phyloP scores from a whole-genome alignment of 1,140 invertebrate genomes.

The Drosophila subpulchrella region DNA sequence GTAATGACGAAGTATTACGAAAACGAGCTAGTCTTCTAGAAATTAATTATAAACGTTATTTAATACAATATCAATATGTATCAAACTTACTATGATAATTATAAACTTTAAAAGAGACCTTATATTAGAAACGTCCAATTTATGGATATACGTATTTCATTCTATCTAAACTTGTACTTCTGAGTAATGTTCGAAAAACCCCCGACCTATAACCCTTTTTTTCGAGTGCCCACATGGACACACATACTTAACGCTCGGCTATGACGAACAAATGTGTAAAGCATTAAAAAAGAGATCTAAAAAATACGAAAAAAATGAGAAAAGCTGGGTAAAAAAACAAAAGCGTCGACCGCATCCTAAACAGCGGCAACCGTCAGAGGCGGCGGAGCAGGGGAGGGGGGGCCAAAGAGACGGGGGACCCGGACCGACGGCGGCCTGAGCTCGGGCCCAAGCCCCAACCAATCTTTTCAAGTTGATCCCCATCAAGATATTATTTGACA shows the following conservation, averaged over 20 bases:
- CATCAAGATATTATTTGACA: constrained; percentile 85
- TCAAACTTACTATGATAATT: too few species aligned
- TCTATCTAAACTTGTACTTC: neutral
- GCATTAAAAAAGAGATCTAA: constrained; percentile 76
- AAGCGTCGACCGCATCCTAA: constrained; percentile 80
- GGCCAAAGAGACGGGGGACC: constrained; percentile 20
- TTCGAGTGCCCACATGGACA: constrained; percentile 24
- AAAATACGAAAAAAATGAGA: constrained; percentile 50
- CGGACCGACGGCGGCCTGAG: constrained; percentile 41
- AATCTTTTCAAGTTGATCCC: constrained; percentile 84
- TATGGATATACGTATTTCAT: neutral
- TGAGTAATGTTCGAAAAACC: neutral
- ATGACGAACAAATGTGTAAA: constrained; percentile 83
- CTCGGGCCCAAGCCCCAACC: constrained; percentile 68
- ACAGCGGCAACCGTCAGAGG: constrained; percentile 60
- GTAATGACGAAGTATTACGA: too few species aligned
- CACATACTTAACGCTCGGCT: constrained; percentile 51
- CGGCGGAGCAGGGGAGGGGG: neutral
- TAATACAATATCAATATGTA: too few species aligned
- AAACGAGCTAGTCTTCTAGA: too few species aligned
- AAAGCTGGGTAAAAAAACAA: constrained; percentile 55
- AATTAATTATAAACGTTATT: too few species aligned
- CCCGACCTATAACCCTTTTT: constrained; percentile 1
- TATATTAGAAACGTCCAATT: too few species aligned
- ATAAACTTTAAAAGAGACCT: too few species aligned